phyloP scores from a whole-genome alignment of 2,113 vertebrate genomes.

The Oreochromis spilurus region DNA sequence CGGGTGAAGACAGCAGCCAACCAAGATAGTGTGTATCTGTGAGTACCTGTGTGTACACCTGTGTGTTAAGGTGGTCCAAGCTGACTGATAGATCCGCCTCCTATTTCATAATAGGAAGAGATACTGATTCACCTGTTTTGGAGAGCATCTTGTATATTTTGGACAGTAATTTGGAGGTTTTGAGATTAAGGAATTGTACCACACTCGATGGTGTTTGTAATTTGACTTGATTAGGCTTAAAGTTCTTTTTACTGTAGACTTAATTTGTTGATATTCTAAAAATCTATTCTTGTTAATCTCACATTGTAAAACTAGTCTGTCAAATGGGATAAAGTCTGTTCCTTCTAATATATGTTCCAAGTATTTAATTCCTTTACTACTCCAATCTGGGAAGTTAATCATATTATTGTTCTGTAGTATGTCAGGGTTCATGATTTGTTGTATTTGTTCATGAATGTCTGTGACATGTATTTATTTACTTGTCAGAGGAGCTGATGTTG shows the following conservation, averaged over 20 bases:
- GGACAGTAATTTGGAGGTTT: not conserved
- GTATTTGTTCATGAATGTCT: too few species aligned
- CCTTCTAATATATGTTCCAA: not conserved
- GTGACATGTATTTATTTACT: too few species aligned
- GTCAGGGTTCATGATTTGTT: not conserved
- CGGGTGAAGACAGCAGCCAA: not conserved
- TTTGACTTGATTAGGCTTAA: not conserved
- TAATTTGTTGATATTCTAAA: not conserved
- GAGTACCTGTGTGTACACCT: too few species aligned
- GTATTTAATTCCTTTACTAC: not conserved
- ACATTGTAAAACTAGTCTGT: not conserved
- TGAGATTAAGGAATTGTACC: not conserved
- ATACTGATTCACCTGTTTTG: not conserved
- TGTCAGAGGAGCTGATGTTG: not conserved
- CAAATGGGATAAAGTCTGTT: not conserved
- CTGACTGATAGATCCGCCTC: not conserved
- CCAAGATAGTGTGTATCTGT: not conserved
- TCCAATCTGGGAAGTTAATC: not conserved
- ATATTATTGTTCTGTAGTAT: not conserved
- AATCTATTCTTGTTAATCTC: not conserved
- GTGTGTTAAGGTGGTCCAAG: not conserved
- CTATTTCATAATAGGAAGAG: not conserved
- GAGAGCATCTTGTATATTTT: not conserved
- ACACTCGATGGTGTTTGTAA: not conserved
- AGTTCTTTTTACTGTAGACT: not conserved